Percentiles rank a stretch among this genome's conserved stretches.
These are phyloP conservation scores for Vulpes lagopus DNA, from an alignment of 2,113 vertebrate genomes.

Conservation along the genomic window DNA sequence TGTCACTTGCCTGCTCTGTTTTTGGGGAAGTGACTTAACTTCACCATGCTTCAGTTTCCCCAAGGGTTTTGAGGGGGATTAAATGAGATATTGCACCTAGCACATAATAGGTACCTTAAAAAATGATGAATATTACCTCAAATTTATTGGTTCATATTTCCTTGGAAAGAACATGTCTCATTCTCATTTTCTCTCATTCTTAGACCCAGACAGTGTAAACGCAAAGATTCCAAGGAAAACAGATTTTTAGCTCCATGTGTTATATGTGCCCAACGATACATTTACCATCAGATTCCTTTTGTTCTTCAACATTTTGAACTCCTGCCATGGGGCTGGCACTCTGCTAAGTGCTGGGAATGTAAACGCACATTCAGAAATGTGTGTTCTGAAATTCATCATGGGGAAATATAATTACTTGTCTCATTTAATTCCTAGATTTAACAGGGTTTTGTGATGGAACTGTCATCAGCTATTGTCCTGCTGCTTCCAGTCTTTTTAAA, in stretches of 20 bases:
- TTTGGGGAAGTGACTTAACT: conserved; percentile 2
- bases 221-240: neutral
- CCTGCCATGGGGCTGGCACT: neutral
- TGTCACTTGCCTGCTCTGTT: neutral
- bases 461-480: neutral
- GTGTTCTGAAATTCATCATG: conserved; percentile 11
- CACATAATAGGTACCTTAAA: neutral
- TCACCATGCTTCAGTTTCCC: conserved; percentile 14
- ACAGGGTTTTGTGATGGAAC: neutral
- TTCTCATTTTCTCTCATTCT: conserved; percentile 34
- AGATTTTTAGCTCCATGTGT: neutral
- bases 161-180: neutral
- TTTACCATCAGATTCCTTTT: neutral
- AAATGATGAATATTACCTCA: neutral
- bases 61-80: neutral
- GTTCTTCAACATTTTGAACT: conserved; percentile 9
- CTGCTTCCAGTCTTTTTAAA: neutral
- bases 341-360: neutral
- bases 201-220: neutral
- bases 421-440: neutral
- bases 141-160: neutral
- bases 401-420: neutral
- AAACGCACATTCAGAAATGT: neutral
- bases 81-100: neutral
- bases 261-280: neutral